Conservation (phyloP, 2,113 vertebrate species). For the Anarrhichthys ocellatus region DNA sequence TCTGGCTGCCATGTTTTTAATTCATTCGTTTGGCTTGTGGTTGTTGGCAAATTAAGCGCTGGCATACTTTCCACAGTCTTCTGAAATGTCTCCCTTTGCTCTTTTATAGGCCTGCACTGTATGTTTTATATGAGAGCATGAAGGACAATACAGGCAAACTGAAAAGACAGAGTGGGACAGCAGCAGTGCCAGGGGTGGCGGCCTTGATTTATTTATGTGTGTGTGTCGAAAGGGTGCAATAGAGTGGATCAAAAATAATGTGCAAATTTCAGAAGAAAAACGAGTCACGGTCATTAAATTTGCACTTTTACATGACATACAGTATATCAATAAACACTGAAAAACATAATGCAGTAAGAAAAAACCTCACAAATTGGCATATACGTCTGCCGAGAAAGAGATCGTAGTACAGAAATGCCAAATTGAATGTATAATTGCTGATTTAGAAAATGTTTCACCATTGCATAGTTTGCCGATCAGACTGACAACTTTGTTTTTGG, state of each 20-base stretch:
- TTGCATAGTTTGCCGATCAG: neutral
- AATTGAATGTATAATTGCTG: neutral
- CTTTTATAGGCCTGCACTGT: constrained; percentile 14
- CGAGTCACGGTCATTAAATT: neutral
- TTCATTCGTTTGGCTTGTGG: constrained; percentile 29
- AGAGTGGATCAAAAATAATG: neutral
- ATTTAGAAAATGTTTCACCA: neutral
- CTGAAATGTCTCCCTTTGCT: constrained; percentile 22
- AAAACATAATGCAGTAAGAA: neutral
- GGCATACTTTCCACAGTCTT: constrained; percentile 12
- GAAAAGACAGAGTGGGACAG: constrained; percentile 16
- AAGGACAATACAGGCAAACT: constrained; percentile 28
- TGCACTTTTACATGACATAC: neutral
- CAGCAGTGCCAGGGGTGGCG: neutral
- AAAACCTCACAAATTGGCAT: neutral
- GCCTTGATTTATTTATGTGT: neutral
- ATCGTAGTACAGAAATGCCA: no score
- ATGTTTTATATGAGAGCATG: constrained; percentile 24
- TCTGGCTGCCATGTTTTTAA: constrained; percentile 30
- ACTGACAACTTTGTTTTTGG: no score
- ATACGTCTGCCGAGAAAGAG: neutral
- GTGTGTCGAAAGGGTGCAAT: neutral
- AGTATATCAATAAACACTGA: neutral
- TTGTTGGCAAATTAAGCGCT: constrained; percentile 28
- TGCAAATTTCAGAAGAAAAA: neutral